Evolutionary conservation across 2,797 vertebrate species (phyloP), one percentile per base, ranked within the genome.

Genomic region (Centropyge bicolor): DNA sequence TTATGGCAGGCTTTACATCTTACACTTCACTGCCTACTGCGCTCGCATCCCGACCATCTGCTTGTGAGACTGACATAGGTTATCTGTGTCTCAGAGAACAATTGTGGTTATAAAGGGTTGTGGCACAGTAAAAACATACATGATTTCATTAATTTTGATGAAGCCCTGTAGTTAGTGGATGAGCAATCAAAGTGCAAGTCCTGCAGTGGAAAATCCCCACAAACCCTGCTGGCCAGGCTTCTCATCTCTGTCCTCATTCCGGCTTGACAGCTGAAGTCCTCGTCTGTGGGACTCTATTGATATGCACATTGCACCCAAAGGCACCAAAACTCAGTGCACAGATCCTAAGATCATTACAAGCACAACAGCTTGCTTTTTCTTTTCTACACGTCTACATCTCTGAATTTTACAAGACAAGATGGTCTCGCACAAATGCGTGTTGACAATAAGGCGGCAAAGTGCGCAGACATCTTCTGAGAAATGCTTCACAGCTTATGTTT

Each of bases 171-270:
- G 19, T 70, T 8, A 35, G 45, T 24, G 38, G 13, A 76, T 27
- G 24, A 55, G 43, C 48, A 51, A 46, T 66, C 24, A 45, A 49
- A 65, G 59, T 24, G 35, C n/a, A 8, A 49, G 8, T 52, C 36
- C n/a, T 51, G 31, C 2, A 48, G 61, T 61, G 68, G 69, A 84
- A 85, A 86, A 86, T 79, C 55, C 48, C 80, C 59, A 59, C 20
- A 72, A 74, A 70, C 46, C 56, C 62, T 55, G 27, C 36, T 38
- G 71, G 56, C 57, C 60, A 54, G 31, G 68, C 45, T 61, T 67
- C 56, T 57, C 14, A 16, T 71, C 52, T 43, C 17, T 63, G 66
- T 66, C 65, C 49, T 77, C 57, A 68, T 66, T 77, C 62, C 75
- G 63, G 54, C 65, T 22, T 57, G 24, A 77, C 38, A 63, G 14